Percentiles rank a stretch among this genome's conserved stretches.
Evolutionary conservation across 2,113 vertebrate species (phyloP).

Genomic region (Hypomesus transpacificus): DNA sequence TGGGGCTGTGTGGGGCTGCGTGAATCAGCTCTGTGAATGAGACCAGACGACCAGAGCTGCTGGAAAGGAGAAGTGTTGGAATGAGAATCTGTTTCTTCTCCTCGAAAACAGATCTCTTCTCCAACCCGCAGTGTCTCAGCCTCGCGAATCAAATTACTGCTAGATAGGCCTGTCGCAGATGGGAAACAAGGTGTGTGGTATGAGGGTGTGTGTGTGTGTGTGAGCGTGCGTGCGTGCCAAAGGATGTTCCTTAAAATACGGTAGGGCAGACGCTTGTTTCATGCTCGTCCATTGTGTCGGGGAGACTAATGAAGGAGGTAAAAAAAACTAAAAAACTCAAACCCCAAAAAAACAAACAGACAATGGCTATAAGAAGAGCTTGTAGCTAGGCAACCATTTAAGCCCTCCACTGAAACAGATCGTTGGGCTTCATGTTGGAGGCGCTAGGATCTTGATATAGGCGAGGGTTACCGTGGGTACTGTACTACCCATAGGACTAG

Average conservation of each 20-base stretch:
- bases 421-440: too few species aligned
- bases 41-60: too few species aligned
- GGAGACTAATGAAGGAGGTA: background rate
- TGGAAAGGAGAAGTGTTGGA: conserved; percentile 21
- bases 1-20: background rate
- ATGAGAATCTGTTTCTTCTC: conserved; percentile 29
- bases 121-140: conserved; percentile 11
- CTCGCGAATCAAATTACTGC: conserved; percentile 34
- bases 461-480: too few species aligned
- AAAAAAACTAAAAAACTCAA: background rate
- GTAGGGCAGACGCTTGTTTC: background rate
- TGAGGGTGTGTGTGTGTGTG: conserved; percentile 8
- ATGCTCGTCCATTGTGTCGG: background rate
- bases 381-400: background rate
- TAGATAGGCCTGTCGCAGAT: conserved; percentile 17
- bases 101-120: conserved; percentile 33
- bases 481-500: too few species aligned
- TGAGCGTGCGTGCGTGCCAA: conserved; percentile 8
- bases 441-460: too few species aligned
- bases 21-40: conserved; percentile 20
- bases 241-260: background rate
- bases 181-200: background rate
- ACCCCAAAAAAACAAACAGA: background rate
- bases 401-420: background rate
- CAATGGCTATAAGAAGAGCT: background rate